Evolutionary conservation across 2,797 vertebrate genomes (phyloP).

Genomic region (Clarias platycephalus): DNA sequence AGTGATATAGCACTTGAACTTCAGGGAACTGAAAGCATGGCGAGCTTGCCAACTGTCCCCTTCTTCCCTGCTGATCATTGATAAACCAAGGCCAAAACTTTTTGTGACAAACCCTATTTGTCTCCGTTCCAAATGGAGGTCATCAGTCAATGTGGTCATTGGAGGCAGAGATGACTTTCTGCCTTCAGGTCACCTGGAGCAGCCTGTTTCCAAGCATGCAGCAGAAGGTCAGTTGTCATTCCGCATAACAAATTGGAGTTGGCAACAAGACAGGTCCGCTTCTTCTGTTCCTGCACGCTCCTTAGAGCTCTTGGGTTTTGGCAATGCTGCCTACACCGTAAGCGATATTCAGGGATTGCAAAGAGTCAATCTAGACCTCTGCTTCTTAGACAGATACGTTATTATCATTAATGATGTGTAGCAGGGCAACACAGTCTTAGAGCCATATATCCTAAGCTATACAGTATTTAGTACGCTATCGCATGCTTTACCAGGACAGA

Average conservation of each 20-base stretch:
- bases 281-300: conserved; percentile 44
- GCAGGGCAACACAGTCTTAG: conserved; percentile 59
- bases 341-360: conserved; percentile 20
- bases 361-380: conserved; percentile 58
- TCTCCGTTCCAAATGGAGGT: conserved; percentile 53
- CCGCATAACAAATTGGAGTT: conserved; percentile 64
- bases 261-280: conserved; percentile 60
- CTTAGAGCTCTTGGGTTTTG: conserved; percentile 61
- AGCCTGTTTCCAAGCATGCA: conserved; percentile 64
- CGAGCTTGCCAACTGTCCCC: conserved; percentile 8
- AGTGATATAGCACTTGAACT: conserved; percentile 68
- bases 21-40: conserved; percentile 56
- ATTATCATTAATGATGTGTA: conserved; percentile 67
- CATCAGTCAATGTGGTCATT: conserved; percentile 64
- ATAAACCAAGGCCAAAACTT: conserved; percentile 32
- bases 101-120: conserved; percentile 42
- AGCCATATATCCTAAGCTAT: conserved; percentile 41
- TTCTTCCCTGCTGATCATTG: not conserved
- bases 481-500: not conserved
- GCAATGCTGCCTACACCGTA: conserved; percentile 55
- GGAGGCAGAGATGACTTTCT: conserved; percentile 45
- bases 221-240: conserved; percentile 77
- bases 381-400: conserved; percentile 59
- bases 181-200: conserved; percentile 62
- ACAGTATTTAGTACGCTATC: conserved; percentile 47